phyloP scores from a whole-genome alignment of 1,140 invertebrate genomes.

The Eciton burchellii region DNA sequence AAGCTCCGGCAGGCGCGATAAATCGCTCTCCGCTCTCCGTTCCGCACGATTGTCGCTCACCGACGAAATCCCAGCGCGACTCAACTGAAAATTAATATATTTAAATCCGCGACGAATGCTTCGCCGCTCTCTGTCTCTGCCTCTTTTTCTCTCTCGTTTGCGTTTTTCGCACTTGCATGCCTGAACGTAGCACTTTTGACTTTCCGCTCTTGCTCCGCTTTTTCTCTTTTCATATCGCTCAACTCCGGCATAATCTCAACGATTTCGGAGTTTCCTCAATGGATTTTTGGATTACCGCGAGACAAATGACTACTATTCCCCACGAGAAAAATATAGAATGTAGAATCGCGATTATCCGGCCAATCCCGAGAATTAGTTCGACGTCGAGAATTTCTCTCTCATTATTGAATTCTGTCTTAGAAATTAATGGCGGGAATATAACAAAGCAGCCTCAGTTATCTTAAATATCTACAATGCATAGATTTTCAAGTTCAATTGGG shows the following conservation, averaged over 20 bases:
- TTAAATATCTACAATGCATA: slow-evolving; percentile 33
- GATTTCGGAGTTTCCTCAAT: slow-evolving; percentile 62
- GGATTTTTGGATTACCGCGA: slow-evolving; percentile 58
- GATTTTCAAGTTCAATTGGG: slow-evolving; percentile 38
- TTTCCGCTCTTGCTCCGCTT: slow-evolving; percentile 27
- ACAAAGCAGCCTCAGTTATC: slow-evolving; percentile 33
- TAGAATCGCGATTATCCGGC: slow-evolving; percentile 56
- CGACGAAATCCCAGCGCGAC: slow-evolving; percentile 9
- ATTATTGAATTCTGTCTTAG: slow-evolving; percentile 44
- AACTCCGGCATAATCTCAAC: slow-evolving; percentile 39
- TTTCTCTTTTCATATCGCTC: slow-evolving; percentile 23
- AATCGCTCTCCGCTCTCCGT: slow-evolving; percentile 36
- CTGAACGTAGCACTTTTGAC: slow-evolving; percentile 23
- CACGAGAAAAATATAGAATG: slow-evolving; percentile 52
- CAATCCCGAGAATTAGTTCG: slow-evolving; percentile 57
- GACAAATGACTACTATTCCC: slow-evolving; percentile 60
- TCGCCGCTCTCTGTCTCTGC: background rate
- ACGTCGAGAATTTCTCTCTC: slow-evolving; percentile 47
- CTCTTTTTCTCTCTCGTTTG: background rate
- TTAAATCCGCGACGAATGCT: slow-evolving; percentile 37
- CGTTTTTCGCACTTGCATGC: too few relatives aligned
- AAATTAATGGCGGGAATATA: slow-evolving; percentile 43
- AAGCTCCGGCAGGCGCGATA: slow-evolving; percentile 44
- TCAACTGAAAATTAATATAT: slow-evolving; percentile 58
- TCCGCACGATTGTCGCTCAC: slow-evolving; percentile 27